These are phyloP conservation scores for Rhineura floridana DNA, from an alignment of 2,113 vertebrate genomes.

Conservation along the genomic window DNA sequence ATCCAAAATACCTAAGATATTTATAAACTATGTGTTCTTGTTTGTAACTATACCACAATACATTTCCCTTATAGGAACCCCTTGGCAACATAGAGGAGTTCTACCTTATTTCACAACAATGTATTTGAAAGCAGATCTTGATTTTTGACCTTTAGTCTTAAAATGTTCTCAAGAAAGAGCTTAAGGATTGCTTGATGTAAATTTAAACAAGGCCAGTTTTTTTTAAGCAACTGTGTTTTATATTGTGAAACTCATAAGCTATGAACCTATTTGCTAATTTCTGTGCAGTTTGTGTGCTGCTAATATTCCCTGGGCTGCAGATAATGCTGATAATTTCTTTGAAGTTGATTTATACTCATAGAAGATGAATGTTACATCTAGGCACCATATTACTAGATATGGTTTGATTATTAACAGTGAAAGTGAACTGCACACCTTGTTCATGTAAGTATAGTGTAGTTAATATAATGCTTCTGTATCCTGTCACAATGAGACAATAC, in stretches of 20 bases:
- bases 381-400: not conserved
- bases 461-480: not conserved
- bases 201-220: not conserved
- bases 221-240: not conserved
- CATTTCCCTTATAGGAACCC: slow-evolving; percentile 30
- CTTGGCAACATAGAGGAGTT: slow-evolving; percentile 4
- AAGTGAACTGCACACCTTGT: not conserved
- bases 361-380: not conserved
- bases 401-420: not conserved
- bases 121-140: slow-evolving; percentile 30
- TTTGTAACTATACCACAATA: slow-evolving; percentile 26
- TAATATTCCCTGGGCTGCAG: not conserved
- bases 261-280: slow-evolving; percentile 1
- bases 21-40: slow-evolving; percentile 68
- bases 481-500: not conserved
- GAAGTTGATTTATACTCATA: not conserved
- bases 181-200: slow-evolving; percentile 20
- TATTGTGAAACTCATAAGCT: not conserved
- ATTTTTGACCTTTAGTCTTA: slow-evolving; percentile 6
- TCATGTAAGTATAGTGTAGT: not conserved
- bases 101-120: slow-evolving; percentile 16
- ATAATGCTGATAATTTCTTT: not conserved
- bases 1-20: slow-evolving; percentile 78
- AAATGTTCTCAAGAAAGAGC: slow-evolving; percentile 10
- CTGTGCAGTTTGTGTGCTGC: not conserved